Percentiles rank a stretch among this genome's conserved stretches.
Conservation (phyloP, 2,113 vertebrate species). For the Rana temporaria region DNA sequence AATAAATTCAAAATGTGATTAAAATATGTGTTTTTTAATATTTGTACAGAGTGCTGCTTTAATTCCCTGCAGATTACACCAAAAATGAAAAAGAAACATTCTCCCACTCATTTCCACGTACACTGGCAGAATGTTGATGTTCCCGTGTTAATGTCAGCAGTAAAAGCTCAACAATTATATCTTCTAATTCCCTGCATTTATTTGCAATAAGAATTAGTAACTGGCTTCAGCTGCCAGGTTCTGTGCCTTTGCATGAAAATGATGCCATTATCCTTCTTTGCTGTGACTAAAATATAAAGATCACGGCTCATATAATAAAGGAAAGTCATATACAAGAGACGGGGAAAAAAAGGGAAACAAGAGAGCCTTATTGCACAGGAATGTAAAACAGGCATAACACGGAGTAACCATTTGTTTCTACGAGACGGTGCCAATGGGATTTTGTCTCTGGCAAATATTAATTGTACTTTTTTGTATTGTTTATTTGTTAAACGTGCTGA, state of each 20-base stretch:
- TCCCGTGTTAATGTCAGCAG: slow-evolving; percentile 69
- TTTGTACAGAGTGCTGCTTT: too few species aligned
- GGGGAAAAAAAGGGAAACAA: slow-evolving; percentile 22
- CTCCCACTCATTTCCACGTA: background rate
- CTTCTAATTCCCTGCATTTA: slow-evolving; percentile 72
- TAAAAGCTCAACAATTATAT: slow-evolving; percentile 70
- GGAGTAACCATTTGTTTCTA: slow-evolving; percentile 54
- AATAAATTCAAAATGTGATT: too few species aligned
- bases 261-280: slow-evolving; percentile 68
- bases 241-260: slow-evolving; percentile 74
- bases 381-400: slow-evolving; percentile 50
- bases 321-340: slow-evolving; percentile 59
- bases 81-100: background rate
- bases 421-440: slow-evolving; percentile 49
- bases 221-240: slow-evolving; percentile 73
- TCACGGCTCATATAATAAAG: slow-evolving; percentile 61
- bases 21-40: too few species aligned
- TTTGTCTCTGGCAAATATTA: slow-evolving; percentile 61
- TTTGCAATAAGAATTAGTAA: slow-evolving; percentile 76
- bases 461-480: slow-evolving; percentile 38
- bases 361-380: background rate
- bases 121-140: slow-evolving; percentile 64
- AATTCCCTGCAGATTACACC: background rate
- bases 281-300: slow-evolving; percentile 69
- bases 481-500: slow-evolving; percentile 19